Base-by-base conservation (phyloP, 2,113 vertebrate species). In the Neolamprologus falcicula region DNA sequence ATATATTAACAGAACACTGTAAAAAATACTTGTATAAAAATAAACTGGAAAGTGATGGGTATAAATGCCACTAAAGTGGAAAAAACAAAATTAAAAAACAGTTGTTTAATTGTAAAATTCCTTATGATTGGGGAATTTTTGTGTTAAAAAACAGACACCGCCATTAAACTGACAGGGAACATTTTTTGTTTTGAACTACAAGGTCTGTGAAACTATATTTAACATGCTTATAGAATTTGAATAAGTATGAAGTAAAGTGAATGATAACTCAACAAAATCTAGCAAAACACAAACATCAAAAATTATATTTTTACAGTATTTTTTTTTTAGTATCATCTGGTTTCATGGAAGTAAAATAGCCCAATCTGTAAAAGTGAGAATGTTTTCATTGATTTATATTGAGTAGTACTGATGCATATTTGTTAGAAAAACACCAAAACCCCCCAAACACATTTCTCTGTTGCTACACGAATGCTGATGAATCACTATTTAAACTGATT, bases 351-450 rank as follows among this genome's bases (percentile, higher is more conserved):
- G 37, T 45, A 73, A 45, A 26, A 26, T 26, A 73, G 66, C 37
- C 37, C 21, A 10, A 68, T 66, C 10, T 13, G 33, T 66, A 37
- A 66, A 37, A 35, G 33, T 66, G 33, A 13, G 61, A 66, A 37
- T 37, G 59, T 33, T 19, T 63, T 63, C 59, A 63, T 33, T 7
- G 59, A 63, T 63, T 63, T 19, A 63, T 63, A 63, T 63, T 63
- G 16, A 63, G 28, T 11, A 63, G 16, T 7, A 7, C 16, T 63
- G 59, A 63, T 11, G 59, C 59, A 21, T 16, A 3, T 17, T 53
- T 66, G n/a, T 33, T 5, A 42, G 11, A 54, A 54, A 11, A 17
- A 2, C 0, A 1, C 37, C 37, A 0, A 40, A 42, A 42, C 11
- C 40, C 40, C 11, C 26, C 14, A 47, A 50, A 76, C 71, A 71